These are phyloP conservation scores for Seriola rivoliana DNA, from an alignment of 2,113 vertebrate genomes.

Conservation along the genomic window DNA sequence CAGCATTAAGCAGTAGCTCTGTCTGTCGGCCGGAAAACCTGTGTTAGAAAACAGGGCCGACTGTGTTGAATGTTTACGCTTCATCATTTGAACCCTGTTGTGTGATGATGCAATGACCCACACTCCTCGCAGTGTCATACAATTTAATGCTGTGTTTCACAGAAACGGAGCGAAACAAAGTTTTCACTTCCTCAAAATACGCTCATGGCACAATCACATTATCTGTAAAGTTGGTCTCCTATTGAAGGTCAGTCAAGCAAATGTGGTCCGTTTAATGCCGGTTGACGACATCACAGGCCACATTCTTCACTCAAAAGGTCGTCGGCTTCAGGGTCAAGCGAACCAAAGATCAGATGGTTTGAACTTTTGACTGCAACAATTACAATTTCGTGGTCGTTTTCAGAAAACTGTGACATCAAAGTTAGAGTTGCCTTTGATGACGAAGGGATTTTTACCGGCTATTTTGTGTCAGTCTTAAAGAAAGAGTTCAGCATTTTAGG, in stretches of 20 bases:
- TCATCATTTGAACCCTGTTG: too few relatives aligned
- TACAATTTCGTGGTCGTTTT: neutral
- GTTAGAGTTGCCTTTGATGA: neutral
- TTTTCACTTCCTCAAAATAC: neutral
- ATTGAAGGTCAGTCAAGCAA: neutral
- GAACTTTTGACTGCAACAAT: neutral
- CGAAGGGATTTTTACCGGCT: neutral
- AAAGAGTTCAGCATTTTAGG: too few relatives aligned
- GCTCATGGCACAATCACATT: neutral
- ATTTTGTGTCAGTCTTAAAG: neutral
- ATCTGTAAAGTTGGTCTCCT: neutral
- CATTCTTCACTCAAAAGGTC: neutral
- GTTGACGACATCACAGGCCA: neutral
- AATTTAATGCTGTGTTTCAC: too few relatives aligned
- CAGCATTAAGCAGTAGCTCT: too few relatives aligned
- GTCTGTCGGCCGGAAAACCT: too few relatives aligned
- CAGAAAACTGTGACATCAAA: neutral
- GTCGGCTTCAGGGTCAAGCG: neutral
- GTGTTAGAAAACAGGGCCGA: too few relatives aligned
- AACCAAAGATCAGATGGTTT: neutral
- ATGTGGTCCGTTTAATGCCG: neutral
- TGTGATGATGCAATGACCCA: too few relatives aligned
- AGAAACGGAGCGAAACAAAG: neutral
- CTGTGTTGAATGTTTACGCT: too few relatives aligned
- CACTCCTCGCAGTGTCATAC: too few relatives aligned